Percentiles rank a stretch among this genome's conserved stretches.
Conservation (phyloP, 2,113 vertebrate genomes). For the Dinomys branickii region DNA sequence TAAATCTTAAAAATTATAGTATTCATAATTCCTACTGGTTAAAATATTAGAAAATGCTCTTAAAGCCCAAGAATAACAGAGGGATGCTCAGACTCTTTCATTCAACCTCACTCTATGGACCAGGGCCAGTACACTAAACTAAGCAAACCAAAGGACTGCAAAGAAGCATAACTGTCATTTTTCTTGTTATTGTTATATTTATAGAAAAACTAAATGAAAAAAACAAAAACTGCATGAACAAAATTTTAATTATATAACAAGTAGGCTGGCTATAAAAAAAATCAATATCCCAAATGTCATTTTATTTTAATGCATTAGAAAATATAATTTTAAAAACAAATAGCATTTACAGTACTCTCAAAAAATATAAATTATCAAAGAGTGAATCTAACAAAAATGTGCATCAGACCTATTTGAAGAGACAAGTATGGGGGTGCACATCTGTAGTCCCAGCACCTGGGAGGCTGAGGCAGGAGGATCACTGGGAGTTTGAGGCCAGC, state of each 20-base stretch:
- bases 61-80: neutral
- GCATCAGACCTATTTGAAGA: neutral
- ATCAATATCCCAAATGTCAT: neutral
- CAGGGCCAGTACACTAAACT: neutral
- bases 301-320: neutral
- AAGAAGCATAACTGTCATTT: neutral
- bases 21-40: neutral
- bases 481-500: neutral
- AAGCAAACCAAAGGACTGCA: neutral
- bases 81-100: neutral
- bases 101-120: neutral
- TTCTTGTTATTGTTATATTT: neutral
- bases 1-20: neutral
- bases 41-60: neutral
- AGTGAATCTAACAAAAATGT: conserved; percentile 8
- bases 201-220: neutral
- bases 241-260: neutral
- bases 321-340: conserved; percentile 39
- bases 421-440: neutral
- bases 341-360: neutral
- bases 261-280: conserved; percentile 22
- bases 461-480: neutral
- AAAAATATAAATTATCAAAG: neutral
- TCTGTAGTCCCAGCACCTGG: neutral
- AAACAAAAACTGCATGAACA: neutral